phyloP scores from a whole-genome alignment of 2,797 vertebrate genomes.

The Psittacula echo region DNA sequence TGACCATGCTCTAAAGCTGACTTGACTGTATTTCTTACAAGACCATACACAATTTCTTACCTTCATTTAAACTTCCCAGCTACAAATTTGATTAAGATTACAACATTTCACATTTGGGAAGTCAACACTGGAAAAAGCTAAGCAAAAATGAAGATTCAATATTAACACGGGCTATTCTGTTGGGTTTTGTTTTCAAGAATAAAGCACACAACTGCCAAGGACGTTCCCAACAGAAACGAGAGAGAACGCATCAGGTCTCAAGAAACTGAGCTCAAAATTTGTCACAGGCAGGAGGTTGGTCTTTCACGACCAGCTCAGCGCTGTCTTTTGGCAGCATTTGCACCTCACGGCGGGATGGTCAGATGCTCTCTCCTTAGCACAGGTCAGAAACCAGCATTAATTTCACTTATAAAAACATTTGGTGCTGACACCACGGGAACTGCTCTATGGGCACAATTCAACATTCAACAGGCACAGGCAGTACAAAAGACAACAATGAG shows the following conservation, averaged over 20 bases:
- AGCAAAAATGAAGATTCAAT: background rate
- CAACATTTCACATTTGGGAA: background rate
- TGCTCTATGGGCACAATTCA: background rate
- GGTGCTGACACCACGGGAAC: background rate
- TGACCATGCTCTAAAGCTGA: background rate
- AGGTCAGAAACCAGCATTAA: background rate
- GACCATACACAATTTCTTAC: background rate
- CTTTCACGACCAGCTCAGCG: background rate
- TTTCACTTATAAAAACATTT: background rate
- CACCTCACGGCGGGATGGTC: background rate
- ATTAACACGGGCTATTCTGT: background rate
- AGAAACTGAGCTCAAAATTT: background rate
- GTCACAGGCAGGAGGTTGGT: fast-evolving
- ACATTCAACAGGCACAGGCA: background rate
- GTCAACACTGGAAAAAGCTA: background rate
- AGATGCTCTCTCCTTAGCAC: background rate
- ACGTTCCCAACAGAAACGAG: background rate
- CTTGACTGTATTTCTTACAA: background rate
- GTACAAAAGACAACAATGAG: background rate
- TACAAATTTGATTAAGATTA: background rate
- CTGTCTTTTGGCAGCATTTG: background rate
- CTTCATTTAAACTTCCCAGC: background rate
- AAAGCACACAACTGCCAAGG: background rate
- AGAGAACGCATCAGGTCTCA: background rate
- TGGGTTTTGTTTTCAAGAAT: background rate